These are phyloP conservation scores for Cossypha heuglini DNA, from an alignment of 2,797 vertebrate species.

Conservation along the genomic window DNA sequence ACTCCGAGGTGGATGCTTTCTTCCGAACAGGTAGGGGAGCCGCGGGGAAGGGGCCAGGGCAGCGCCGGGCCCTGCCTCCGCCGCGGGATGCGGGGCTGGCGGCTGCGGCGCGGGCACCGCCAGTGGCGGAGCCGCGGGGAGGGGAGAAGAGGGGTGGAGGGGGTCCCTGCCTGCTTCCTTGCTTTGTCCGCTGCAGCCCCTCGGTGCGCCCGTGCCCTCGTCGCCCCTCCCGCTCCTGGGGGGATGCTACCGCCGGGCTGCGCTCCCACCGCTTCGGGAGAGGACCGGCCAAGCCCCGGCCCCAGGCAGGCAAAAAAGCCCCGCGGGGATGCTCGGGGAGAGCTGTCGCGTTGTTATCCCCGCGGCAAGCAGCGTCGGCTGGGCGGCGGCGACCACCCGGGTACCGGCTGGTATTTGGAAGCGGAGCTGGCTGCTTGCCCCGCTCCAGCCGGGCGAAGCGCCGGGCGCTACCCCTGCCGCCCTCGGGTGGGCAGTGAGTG, in stretches of 20 bases:
- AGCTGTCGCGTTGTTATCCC: background rate
- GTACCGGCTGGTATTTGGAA: background rate
- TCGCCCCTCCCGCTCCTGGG: background rate
- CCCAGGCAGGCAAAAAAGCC: background rate
- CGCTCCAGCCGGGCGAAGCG: background rate
- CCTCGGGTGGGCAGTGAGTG: background rate
- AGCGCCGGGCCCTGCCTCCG: slow-evolving; percentile 2
- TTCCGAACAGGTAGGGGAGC: slow-evolving; percentile 84
- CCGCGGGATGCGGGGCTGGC: slow-evolving; percentile 28
- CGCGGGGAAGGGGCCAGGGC: background rate
- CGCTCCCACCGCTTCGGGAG: background rate
- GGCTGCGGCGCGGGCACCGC: background rate
- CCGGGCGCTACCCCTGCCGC: background rate
- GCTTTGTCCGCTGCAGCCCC: background rate
- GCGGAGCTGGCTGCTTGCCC: background rate
- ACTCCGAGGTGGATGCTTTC: slow-evolving; percentile 87
- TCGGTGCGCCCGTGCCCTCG: background rate
- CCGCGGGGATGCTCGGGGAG: background rate
- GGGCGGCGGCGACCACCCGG: background rate
- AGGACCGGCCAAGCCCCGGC: background rate
- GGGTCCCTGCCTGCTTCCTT: background rate
- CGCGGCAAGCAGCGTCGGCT: background rate
- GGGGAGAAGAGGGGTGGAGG: background rate
- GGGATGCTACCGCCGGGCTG: slow-evolving; percentile 13
- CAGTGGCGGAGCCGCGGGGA: background rate